Conservation (phyloP, 2,113 vertebrate species). For the Centropristis striata region DNA sequence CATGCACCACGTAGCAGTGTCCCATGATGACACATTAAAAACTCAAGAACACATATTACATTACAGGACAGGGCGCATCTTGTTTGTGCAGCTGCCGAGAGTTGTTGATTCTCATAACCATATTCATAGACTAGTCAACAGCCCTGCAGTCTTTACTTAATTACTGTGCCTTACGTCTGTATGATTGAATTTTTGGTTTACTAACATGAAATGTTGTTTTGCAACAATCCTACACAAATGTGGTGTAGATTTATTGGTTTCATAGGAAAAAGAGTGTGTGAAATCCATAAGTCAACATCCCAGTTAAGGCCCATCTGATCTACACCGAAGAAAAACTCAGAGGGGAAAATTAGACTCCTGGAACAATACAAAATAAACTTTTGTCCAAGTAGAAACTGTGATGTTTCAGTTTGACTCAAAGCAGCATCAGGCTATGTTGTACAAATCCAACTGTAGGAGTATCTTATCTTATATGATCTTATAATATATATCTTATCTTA, state of each 20-base stretch:
- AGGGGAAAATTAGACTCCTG: neutral
- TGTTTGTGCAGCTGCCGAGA: neutral
- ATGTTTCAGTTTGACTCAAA: conserved; percentile 1
- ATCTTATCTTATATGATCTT: no score
- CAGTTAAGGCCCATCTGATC: neutral
- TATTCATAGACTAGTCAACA: conserved; percentile 14
- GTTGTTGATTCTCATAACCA: conserved; percentile 5
- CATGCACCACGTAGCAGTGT: neutral
- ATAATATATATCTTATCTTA: no score
- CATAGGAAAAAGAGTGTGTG: neutral
- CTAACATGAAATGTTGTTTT: neutral
- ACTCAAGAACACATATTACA: neutral
- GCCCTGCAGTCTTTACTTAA: neutral
- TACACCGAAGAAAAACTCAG: neutral
- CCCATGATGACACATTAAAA: conserved; percentile 7
- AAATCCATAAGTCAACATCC: neutral
- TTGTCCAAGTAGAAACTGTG: neutral
- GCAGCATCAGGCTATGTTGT: neutral
- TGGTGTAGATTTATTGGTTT: neutral
- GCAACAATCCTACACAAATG: neutral
- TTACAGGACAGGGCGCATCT: no score
- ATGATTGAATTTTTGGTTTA: neutral
- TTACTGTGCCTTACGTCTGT: neutral
- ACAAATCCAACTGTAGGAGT: neutral
- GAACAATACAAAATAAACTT: neutral